Evolutionary conservation across 2,797 vertebrate genomes (phyloP), one percentile per base, ranked within the genome.

Genomic region (Cyclura pinguis): DNA sequence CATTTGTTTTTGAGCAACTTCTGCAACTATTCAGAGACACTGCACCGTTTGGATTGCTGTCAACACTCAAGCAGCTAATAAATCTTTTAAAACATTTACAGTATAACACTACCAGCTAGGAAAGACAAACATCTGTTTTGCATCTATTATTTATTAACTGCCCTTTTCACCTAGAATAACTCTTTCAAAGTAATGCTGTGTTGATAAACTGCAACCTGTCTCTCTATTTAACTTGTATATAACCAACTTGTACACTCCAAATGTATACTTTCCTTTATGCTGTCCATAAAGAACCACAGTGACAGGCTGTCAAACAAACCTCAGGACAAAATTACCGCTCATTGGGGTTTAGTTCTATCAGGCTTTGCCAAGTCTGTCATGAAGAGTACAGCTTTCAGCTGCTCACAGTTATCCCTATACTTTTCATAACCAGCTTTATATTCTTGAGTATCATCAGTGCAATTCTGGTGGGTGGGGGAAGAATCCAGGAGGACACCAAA

Each of bases 41-140:
- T 14, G 35, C 42, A 50, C 77, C 29, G 84, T 81, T 81, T 74
- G 73, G 67, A 86, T 27, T 35, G 52, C 55, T 86, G 38, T 85
- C 88, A 72, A 57, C 64, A 57, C 59, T 67, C 29, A 77, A 78
- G 27, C 47, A 85, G 88, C 88, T 72, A 80, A 85, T 80, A 72
- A 85, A 85, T 57, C 59, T 90, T 90, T 86, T 74, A 80, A 90
- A 90, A 62, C 57, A 90, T 81, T 90, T 86, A 81, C 78, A 82
- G 50, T 55, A 64, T 76, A 7, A 84, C 72, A 90, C 52, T 90
- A 32, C 67, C 42, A 16, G 29, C 38, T 29, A 82, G 84, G 73
- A 74, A 73, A 82, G 67, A 86, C 52, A 80, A 90, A 86, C 89
- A 90, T 81, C 77, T 90, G 89, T 90, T 81, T 86, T 47, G 42